Evolutionary conservation across 2,888 invertebrate species (phyloP).

Genomic region (Candidula unifasciata): DNA sequence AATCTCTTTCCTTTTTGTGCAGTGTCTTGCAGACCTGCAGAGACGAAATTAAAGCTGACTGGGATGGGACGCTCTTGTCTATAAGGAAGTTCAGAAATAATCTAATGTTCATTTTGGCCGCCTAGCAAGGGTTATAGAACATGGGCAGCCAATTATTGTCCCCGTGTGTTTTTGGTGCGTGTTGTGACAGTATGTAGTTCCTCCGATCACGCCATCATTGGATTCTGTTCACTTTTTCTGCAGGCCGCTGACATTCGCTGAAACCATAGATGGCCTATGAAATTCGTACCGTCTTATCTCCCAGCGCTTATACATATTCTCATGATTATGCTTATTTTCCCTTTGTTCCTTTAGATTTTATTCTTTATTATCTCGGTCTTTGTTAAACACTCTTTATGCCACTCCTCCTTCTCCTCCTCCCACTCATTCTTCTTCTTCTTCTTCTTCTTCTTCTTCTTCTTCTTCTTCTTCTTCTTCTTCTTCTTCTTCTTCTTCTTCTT

Average conservation of each 20-base stretch:
- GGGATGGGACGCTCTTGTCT: conserved; percentile 5
- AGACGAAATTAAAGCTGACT: conserved; percentile 41
- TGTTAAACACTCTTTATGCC: no score
- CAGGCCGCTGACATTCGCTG: background rate
- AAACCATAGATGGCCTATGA: conserved; percentile 1
- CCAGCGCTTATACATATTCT: no score
- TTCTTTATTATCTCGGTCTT: no score
- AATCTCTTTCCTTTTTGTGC: conserved; percentile 32
- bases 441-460: no score
- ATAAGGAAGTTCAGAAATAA: conserved; percentile 38
- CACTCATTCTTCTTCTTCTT: no score
- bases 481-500: no score
- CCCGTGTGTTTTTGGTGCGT: conserved; percentile 1
- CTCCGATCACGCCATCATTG: conserved; percentile 16
- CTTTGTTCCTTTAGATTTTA: no score
- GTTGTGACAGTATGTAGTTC: conserved; percentile 13
- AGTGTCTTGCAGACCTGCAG: conserved; percentile 32
- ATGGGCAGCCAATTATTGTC: conserved; percentile 27
- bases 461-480: no score
- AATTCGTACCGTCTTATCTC: no score
- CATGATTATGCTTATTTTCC: no score
- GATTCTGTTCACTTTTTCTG: conserved; percentile 1
- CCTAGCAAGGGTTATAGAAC: background rate
- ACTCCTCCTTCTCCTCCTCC: no score
- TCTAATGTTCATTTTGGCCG: conserved; percentile 42